Evolutionary conservation across 2,888 invertebrate genomes (phyloP).

Genomic region (Netelia virgata): DNA sequence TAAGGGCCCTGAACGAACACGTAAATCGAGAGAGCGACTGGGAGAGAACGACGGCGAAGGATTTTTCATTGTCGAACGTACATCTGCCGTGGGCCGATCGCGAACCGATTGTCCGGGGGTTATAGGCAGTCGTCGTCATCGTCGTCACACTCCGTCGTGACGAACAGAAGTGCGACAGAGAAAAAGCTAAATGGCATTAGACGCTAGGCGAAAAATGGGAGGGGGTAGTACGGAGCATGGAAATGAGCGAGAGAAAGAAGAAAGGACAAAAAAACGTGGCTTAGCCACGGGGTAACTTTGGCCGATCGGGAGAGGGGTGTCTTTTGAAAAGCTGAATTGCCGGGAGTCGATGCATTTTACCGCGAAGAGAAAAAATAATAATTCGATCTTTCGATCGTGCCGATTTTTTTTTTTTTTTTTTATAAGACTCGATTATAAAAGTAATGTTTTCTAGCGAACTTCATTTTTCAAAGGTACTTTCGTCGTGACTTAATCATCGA

Average conservation of each 20-base stretch:
- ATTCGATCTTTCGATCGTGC: neutral
- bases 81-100: constrained; percentile 83
- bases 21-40: constrained; percentile 71
- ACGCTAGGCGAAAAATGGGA: constrained; percentile 35
- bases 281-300: constrained; percentile 76
- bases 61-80: constrained; percentile 82
- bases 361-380: neutral
- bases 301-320: constrained; percentile 55
- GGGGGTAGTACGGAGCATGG: constrained; percentile 77
- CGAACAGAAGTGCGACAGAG: constrained; percentile 60
- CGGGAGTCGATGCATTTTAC: neutral
- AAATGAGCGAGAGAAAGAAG: constrained; percentile 63
- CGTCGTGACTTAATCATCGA: too few relatives aligned
- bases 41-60: constrained; percentile 67
- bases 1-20: constrained; percentile 55
- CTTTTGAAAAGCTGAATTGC: constrained; percentile 24
- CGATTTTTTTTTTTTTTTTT: too few relatives aligned
- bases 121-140: constrained; percentile 71
- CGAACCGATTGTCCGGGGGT: constrained; percentile 83
- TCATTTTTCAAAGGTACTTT: too few relatives aligned
- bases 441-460: too few relatives aligned
- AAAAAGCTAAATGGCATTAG: constrained; percentile 61
- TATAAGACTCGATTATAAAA: too few relatives aligned
- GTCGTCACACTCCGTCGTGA: constrained; percentile 31
- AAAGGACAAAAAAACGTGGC: constrained; percentile 79